Conservation (phyloP, 2,888 invertebrate genomes). For the Parapristionchus giblindavisi region DNA sequence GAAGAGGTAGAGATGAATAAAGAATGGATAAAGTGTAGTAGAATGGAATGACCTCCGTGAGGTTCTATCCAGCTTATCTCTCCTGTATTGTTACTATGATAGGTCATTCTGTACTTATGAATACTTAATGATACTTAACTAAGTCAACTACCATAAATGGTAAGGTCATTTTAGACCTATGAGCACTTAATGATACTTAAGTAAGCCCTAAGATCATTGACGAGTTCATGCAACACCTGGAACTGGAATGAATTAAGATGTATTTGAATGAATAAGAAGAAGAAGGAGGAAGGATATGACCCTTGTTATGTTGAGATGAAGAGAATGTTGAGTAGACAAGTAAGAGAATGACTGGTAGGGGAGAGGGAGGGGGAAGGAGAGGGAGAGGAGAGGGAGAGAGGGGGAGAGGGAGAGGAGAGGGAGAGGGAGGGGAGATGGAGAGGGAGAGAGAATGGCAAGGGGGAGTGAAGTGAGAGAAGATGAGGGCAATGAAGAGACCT, state of each 20-base stretch:
- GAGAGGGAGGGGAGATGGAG: conserved; percentile 23
- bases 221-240: too few species aligned
- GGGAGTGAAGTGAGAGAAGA: not conserved
- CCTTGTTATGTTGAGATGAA: not conserved
- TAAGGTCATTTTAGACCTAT: too few species aligned
- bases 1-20: too few species aligned
- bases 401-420: conserved; percentile 1
- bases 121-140: too few species aligned
- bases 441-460: not conserved
- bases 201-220: too few species aligned
- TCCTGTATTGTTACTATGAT: too few species aligned
- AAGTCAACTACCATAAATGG: too few species aligned
- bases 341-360: not conserved
- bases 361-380: not conserved
- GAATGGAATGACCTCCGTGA: too few species aligned
- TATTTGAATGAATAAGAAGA: not conserved
- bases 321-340: not conserved
- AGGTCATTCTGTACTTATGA: too few species aligned
- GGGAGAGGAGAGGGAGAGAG: not conserved
- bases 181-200: too few species aligned
- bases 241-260: not conserved
- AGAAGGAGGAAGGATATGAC: not conserved
- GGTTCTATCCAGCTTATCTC: too few species aligned
- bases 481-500: conserved; percentile 1
- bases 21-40: too few species aligned